phyloP scores from a whole-genome alignment of 2,113 vertebrate species.

The Asarcornis scutulata region DNA sequence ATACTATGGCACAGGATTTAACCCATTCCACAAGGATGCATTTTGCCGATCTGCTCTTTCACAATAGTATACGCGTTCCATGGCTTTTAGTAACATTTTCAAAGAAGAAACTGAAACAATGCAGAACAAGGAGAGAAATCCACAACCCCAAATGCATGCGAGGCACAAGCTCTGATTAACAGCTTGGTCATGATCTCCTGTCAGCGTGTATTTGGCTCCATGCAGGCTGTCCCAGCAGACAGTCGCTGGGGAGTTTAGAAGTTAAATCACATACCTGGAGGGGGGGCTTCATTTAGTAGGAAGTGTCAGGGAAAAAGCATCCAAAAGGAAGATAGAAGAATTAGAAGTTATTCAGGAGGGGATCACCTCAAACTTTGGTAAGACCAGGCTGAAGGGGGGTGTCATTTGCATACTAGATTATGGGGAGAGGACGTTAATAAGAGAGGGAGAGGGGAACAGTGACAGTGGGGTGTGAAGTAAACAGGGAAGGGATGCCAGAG shows the following conservation, averaged over 20 bases:
- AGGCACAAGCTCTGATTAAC: not conserved
- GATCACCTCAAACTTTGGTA: conserved; percentile 50
- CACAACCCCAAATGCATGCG: conserved; percentile 4
- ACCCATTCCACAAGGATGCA: not conserved
- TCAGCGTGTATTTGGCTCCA: not conserved
- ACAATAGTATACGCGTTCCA: not conserved
- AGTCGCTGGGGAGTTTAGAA: conserved; percentile 56
- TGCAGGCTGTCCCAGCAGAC: not conserved
- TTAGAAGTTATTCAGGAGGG: conserved; percentile 62
- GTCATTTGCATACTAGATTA: conserved; percentile 12
- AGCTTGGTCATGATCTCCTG: not conserved
- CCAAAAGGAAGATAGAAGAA: conserved; percentile 68
- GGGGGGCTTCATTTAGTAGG: conserved; percentile 71
- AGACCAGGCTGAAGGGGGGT: not conserved
- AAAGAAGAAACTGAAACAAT: not conserved
- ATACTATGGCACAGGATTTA: not conserved
- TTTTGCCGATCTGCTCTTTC: not conserved
- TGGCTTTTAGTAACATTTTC: not conserved
- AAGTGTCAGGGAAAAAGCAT: conserved; percentile 59
- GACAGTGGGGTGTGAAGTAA: not conserved
- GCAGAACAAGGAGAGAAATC: not conserved
- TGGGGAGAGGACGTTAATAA: conserved; percentile 4
- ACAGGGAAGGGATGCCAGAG: not conserved
- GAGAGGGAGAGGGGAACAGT: conserved; percentile 1
- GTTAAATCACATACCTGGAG: conserved; percentile 72